Base-by-base conservation (phyloP, 2,113 vertebrate genomes). In the Cyanoderma ruficeps region DNA sequence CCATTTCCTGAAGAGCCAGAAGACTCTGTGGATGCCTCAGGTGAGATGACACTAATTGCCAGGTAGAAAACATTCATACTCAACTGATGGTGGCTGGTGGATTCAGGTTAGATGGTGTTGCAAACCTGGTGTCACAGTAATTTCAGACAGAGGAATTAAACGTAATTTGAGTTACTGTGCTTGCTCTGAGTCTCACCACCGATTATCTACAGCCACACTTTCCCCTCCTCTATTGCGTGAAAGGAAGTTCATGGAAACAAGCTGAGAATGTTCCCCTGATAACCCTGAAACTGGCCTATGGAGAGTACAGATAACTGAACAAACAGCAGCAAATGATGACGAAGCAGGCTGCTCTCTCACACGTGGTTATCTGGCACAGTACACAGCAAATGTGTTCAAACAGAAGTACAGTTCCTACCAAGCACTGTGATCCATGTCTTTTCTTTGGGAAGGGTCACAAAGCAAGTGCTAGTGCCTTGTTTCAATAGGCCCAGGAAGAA, bases 21-120 rank as follows among this genome's bases (percentile, higher is more conserved):
- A 98, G 93, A 98, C 97, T 23, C 22, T 98, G 44, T 99, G 98
- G 98, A 99, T 98, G 95, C 98, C 98, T 22, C 97, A 92, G 97
- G 99, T 99, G 96, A 97, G 92, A 67, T 27, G 13, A 78, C 33
- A 33, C 28, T 57, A 3, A 56, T 50, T 71, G 72, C 52, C 37
- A 47, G 27, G 69, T 18, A 85, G 78, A 61, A 72, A 30, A 74
- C 22, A 19, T 79, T 78, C 16, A 6, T 87, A 31, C 41, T 74
- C 49, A 79, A 0, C 52, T 87, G 63, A 3, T 47, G 39, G 16
- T 67, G 25, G 55, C 68, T 74, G 42, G 10, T 44, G 41, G 87
- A 53, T 72, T 89, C 24, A 22, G 42, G 67, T 64, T 55, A 71
- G 80, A 9, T n/a, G 44, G 28, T 63, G n/a, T 1, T 65, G 49